phyloP scores from a whole-genome alignment of 1,140 invertebrate genomes.

The Sycophaga agraensis region DNA sequence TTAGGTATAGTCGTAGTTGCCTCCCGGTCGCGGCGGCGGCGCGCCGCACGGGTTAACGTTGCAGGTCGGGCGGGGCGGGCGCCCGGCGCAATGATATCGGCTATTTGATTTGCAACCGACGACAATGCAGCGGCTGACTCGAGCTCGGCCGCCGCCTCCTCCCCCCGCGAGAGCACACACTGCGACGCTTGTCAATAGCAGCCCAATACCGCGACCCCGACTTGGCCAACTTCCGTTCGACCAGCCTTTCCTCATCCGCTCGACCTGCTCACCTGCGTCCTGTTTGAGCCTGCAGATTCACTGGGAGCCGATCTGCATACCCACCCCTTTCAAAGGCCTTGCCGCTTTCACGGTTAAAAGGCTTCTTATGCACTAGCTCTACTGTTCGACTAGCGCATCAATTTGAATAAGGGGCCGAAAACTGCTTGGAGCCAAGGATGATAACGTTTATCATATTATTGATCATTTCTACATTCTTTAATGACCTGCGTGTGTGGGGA shows the following conservation, averaged over 20 bases:
- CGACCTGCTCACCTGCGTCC: too few species aligned
- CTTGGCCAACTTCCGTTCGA: background rate
- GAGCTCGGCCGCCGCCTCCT: conserved; percentile 10
- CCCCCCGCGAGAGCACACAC: background rate
- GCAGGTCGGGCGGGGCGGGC: background rate
- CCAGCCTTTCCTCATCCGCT: conserved; percentile 28
- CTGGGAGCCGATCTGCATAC: too few species aligned
- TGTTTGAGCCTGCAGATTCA: too few species aligned
- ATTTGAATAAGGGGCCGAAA: too few species aligned
- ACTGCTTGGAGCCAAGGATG: too few species aligned
- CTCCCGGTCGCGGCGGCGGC: conserved; percentile 6
- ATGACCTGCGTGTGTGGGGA: too few species aligned
- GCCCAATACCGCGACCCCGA: background rate
- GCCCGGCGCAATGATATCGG: conserved; percentile 49
- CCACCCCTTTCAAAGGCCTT: too few species aligned
- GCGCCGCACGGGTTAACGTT: conserved; percentile 17
- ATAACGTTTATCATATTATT: too few species aligned
- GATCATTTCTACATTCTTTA: too few species aligned
- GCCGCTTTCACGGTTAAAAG: too few species aligned
- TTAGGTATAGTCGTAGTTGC: conserved; percentile 16
- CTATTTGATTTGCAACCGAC: conserved; percentile 54
- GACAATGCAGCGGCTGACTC: conserved; percentile 37
- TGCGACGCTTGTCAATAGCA: conserved; percentile 29
- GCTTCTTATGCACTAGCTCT: too few species aligned
- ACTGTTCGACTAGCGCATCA: too few species aligned